Base-by-base conservation (phyloP, 1,140 invertebrate species). In the Papilio xuthus region DNA sequence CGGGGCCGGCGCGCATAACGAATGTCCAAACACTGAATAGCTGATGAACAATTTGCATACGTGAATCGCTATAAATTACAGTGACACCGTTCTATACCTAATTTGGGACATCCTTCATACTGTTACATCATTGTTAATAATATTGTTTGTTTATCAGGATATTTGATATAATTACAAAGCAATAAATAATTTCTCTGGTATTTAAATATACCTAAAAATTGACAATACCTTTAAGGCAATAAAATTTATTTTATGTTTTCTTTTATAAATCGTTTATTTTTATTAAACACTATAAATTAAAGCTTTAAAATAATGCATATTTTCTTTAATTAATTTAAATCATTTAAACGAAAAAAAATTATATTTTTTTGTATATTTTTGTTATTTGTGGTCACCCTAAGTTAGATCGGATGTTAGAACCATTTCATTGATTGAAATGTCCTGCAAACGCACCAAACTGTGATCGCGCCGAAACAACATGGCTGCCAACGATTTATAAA, bases 11-110 rank as follows among this genome's bases (percentile, higher is more conserved):
- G 80, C 88, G 90, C 89, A 91, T 93, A 93, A 92, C 90, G 90
- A 93, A 92, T 90, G 90, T 88, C 88, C 90, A 93, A 93, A 93
- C 91, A 92, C 85, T 91, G 91, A 91, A 92, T 92, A 90, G 87
- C 90, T 92, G 89, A 92, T 92, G 91, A 92, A 90, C 90, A 92
- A 93, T 92, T 92, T 92, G 90, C 90, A 92, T 92, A 90, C 84
- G 86, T 88, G 89, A 92, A 88, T 89, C 86, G 83, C 78, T 86
- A 86, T 88, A 85, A 84, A 84, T 85, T 85, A 81, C 80, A 77
- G 78, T 70, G 85, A 81, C 78, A 77, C 71, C 44, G 50, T 26
- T 60, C 28, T 67, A 56, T 78, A 28, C n/a, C 47, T 37, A 32
- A 26, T 69, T 3, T 69, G 18, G 50, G 70, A 69, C 26, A 67